Conservation (phyloP, 2,113 vertebrate species). For the Actenoides lindsayi region DNA sequence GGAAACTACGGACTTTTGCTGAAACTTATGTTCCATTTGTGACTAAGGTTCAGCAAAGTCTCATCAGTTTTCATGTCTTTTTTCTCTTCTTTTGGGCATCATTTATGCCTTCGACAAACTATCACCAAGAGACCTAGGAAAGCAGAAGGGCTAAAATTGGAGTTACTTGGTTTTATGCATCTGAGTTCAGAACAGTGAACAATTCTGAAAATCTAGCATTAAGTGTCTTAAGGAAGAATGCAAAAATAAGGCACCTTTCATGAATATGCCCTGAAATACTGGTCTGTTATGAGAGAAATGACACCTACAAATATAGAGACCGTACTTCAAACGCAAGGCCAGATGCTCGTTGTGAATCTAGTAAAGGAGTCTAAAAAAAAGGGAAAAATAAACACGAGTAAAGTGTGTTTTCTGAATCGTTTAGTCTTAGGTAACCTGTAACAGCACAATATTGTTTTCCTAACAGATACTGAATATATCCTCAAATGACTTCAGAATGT, state of each 20-base stretch:
- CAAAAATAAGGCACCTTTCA: neutral
- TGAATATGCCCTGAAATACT: neutral
- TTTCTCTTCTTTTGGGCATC: neutral
- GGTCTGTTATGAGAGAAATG: neutral
- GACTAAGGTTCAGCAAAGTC: neutral
- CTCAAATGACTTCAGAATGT: neutral
- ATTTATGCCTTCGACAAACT: neutral
- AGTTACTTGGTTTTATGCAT: neutral
- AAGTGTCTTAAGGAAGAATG: neutral
- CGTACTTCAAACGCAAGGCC: neutral
- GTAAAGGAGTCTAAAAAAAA: neutral
- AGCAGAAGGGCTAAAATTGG: neutral
- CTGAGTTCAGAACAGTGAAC: neutral
- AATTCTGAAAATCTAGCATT: neutral
- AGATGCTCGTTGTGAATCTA: neutral
- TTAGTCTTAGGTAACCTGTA: neutral
- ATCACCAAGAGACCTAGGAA: neutral
- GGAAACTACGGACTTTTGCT: neutral
- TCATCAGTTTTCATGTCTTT: neutral
- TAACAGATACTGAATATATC: conserved; percentile 19
- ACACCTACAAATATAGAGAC: neutral
- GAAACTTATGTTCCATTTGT: neutral
- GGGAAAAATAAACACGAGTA: fast-evolving
- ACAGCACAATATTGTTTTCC: neutral
- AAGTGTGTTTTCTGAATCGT: neutral